Conservation (phyloP, 2,113 vertebrate species). For the Centropus unirufus region DNA sequence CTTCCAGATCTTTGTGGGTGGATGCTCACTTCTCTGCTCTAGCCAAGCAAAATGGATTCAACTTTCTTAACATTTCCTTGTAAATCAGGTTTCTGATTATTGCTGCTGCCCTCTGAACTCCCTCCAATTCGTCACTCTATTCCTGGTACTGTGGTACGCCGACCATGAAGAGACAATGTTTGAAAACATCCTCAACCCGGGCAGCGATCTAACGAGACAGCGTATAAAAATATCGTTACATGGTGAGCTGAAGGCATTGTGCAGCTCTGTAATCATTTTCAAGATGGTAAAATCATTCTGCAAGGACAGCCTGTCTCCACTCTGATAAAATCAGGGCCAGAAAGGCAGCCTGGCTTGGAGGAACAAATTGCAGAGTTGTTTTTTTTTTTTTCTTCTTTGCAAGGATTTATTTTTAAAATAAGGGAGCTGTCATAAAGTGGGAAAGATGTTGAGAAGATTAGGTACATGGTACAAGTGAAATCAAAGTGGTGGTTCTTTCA, state of each 20-base stretch:
- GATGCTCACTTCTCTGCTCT: not conserved
- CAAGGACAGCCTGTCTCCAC: conserved; percentile 71
- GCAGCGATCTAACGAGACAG: conserved; percentile 49
- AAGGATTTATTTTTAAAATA: conserved; percentile 52
- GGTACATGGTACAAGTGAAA: not conserved
- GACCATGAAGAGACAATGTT: conserved; percentile 46
- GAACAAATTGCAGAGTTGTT: conserved; percentile 53
- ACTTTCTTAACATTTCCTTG: conserved; percentile 39
- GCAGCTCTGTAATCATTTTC: conserved; percentile 60
- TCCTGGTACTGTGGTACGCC: not conserved
- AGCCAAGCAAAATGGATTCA: not conserved
- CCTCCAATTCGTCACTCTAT: conserved; percentile 19
- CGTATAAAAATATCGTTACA: conserved; percentile 42
- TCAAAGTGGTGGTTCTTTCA: not conserved
- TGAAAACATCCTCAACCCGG: conserved; percentile 44
- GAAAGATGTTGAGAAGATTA: conserved; percentile 34
- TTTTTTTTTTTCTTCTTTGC: fast-evolving
- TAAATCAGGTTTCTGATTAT: conserved; percentile 66
- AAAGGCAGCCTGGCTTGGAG: conserved; percentile 58
- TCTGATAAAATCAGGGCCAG: conserved; percentile 67
- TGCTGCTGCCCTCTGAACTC: conserved; percentile 60
- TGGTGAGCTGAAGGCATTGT: conserved; percentile 52
- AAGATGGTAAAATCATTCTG: conserved; percentile 66
- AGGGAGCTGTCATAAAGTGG: conserved; percentile 29
- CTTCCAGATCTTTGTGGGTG: not conserved